Evolutionary conservation across 2,113 vertebrate genomes (phyloP), one percentile per base, ranked within the genome.

Genomic region (Pterocles orientalis): DNA sequence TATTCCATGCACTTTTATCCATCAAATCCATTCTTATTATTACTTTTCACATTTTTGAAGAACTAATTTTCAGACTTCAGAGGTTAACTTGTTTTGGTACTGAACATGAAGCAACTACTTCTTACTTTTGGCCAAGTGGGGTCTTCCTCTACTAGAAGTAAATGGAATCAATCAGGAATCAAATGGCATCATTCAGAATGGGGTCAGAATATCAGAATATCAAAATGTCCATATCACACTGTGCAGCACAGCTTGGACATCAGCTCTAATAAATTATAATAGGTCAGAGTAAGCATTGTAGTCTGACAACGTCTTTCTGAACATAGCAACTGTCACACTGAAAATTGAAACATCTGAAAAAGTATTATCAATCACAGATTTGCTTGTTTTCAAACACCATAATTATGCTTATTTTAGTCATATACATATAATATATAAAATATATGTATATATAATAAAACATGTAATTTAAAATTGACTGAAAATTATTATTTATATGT

Each of bases 51-150:
- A n/a, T 72, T 91, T 95, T 88, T 66, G 6, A 66, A 88, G 80
- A 76, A 79, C 48, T 94, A 85, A 95, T 95, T 95, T 97, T 91
- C 68, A 26, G 77, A 92, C 85, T 81, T 91, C 93, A 96, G 53
- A 94, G 79, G 85, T 86, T 95, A 93, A 78, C 58, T 92, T 86
- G 54, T 93, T 96, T 95, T 86, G 90, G 68, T 85, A 93, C 39
- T 70, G 71, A 96, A 83, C 71, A 81, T 36, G 56, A 93, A 90
- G 20, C 8, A 94, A 94, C 79, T 94, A 87, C 58, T 73, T 78
- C 70, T 6, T 81, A 62, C 62, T 96, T 96, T 88, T 87, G 54
- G 62, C 85, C 83, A 92, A 90, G 64, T 53, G 20, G 29, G 90
- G 51, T 77, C 62, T 34, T 94, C 85, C 31, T 81, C 68, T 90